Evolutionary conservation across 2,888 invertebrate species (phyloP), one percentile per base, ranked within the genome.

Genomic region (Caenorhabditis plicata): DNA sequence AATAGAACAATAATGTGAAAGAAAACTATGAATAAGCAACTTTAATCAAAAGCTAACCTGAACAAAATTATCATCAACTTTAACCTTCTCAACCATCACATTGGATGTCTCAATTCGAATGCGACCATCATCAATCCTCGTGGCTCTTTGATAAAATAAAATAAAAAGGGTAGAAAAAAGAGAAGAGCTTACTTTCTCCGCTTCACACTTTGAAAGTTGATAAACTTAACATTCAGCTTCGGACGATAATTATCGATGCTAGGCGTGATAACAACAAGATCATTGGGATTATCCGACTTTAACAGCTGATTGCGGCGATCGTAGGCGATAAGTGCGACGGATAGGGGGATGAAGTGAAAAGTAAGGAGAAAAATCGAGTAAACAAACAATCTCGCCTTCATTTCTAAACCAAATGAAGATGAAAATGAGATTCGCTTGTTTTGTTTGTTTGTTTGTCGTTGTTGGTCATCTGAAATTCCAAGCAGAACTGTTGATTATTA

Each of bases 271-370:
- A 53, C 53, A 29, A 48, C 53, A 11, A 60, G 53, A 22, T 53
- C 60, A 45, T 60, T 53, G n/a, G n/a, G n/a, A n/a, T 60, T 48
- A 7, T 48, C 49, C 45, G 53, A 50, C 45, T 49, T 53, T 39
- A 60, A 15, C 15, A 60, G 42, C 25, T 49, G 36, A 38, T 61
- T 61, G 5, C 48, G 35, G 23, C 50, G 38, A 27, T 61, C 61
- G 31, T 61, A 61, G 20, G 61, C 61, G 9, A 61, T 36, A 13
- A 58, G 31, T 23, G 49, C 54, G 26, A 54, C 54, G 23, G 41
- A 50, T 4, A 47, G 26, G 29, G 38, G 13, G 7, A 52, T 19
- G 15, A 40, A 15, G 19, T 17, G 26, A 32, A 41, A 35, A 25
- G 31, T 33, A n/a, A 57, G 22, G 9, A 42, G 29, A 26, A 57